A percentile compares a stretch with the other conserved stretches of the same genome.
phyloP scores from a whole-genome alignment of 2,888 invertebrate species.

The Pyralis farinalis region DNA sequence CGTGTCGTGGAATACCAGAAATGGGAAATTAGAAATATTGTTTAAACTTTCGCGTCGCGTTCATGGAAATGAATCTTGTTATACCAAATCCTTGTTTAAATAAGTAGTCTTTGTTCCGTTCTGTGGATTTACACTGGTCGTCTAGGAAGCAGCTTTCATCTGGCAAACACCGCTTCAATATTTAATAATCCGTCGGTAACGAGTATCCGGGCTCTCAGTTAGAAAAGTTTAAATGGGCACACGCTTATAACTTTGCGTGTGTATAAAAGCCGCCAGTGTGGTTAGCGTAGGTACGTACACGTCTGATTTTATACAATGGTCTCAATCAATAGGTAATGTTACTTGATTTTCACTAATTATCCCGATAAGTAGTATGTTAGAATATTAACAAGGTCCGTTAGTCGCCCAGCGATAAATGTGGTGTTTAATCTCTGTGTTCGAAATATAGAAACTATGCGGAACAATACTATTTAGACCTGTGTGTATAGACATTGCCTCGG shows the following conservation, averaged over 20 bases:
- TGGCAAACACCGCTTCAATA: constrained; percentile 71
- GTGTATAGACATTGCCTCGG: too few relatives aligned
- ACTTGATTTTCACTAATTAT: too few relatives aligned
- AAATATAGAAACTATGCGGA: too few relatives aligned
- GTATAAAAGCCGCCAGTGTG: background rate
- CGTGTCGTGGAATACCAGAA: constrained; percentile 66
- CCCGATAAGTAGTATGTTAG: too few relatives aligned
- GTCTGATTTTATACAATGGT: too few relatives aligned
- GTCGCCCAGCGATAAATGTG: too few relatives aligned
- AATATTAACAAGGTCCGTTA: too few relatives aligned
- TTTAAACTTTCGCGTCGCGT: constrained; percentile 1
- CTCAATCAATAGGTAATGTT: too few relatives aligned
- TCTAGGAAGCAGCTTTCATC: constrained; percentile 66
- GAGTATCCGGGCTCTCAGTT: constrained; percentile 54
- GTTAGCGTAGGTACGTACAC: too few relatives aligned
- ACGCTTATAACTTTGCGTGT: constrained; percentile 21
- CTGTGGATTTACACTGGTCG: constrained; percentile 48
- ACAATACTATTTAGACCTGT: too few relatives aligned
- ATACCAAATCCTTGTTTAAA: constrained; percentile 47
- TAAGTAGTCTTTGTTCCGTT: constrained; percentile 57
- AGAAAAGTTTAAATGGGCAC: constrained; percentile 77
- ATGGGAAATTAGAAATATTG: constrained; percentile 22
- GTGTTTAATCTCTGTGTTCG: too few relatives aligned
- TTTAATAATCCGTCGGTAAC: constrained; percentile 78
- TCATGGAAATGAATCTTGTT: constrained; percentile 34